These are phyloP conservation scores for Drosophila lacteicornis DNA, from an alignment of 1,140 invertebrate species.

Conservation along the genomic window DNA sequence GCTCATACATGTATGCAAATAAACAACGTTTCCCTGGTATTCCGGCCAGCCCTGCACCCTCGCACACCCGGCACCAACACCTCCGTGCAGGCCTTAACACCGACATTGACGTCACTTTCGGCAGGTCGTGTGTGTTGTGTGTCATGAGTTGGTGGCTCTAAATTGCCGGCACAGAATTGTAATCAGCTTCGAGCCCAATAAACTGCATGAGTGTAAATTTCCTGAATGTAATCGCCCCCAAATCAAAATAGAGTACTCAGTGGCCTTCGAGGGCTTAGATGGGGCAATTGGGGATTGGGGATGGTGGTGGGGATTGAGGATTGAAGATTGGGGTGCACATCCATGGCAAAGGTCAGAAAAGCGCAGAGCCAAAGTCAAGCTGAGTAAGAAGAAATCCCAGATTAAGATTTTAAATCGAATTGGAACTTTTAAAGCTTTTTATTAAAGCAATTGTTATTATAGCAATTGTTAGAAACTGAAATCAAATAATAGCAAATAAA, in stretches of 20 bases:
- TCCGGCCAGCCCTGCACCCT: conserved; percentile 4
- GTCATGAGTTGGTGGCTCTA: conserved; percentile 11
- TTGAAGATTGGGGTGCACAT: conserved; percentile 16
- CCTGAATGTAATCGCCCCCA: conserved; percentile 66
- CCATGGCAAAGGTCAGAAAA: conserved; percentile 15
- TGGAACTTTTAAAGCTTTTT: background rate
- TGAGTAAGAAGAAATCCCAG: background rate
- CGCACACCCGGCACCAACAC: conserved; percentile 2
- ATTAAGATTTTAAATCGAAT: conserved; percentile 1
- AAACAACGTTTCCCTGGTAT: conserved; percentile 24
- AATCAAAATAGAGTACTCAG: conserved; percentile 48
- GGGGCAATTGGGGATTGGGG: conserved; percentile 16
- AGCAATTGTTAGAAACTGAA: too few species aligned
- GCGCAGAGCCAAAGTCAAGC: background rate
- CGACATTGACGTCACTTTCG: conserved; percentile 48
- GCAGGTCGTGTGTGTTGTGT: conserved; percentile 4
- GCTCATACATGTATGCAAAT: conserved; percentile 40
- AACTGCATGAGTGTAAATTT: conserved; percentile 68
- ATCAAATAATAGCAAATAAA: too few species aligned
- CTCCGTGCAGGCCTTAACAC: conserved; percentile 1
- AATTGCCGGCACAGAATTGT: conserved; percentile 68
- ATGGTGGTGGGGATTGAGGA: conserved; percentile 1
- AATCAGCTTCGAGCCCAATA: conserved; percentile 66
- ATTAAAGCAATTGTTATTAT: background rate
- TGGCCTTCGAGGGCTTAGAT: conserved; percentile 48